phyloP scores from a whole-genome alignment of 2,113 vertebrate species.

The Neogobius melanostomus region DNA sequence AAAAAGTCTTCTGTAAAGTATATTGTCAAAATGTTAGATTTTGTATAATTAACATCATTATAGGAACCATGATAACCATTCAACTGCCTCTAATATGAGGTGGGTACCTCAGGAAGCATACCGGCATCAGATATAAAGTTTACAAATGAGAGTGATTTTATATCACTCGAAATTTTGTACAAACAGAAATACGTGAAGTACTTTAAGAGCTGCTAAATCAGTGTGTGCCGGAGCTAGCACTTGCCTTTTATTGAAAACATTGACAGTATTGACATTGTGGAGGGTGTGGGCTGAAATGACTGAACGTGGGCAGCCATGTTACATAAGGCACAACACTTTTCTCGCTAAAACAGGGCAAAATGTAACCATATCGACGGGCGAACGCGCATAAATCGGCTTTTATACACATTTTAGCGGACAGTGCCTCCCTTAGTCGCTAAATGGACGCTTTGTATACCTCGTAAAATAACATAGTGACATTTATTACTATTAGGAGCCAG shows the following conservation, averaged over 20 bases:
- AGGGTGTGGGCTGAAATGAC: conserved; percentile 66
- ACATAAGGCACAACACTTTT: conserved; percentile 61
- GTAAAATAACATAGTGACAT: not conserved
- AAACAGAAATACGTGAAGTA: not conserved
- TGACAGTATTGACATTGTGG: conserved; percentile 61
- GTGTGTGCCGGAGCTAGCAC: conserved; percentile 37
- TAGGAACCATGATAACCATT: too few relatives aligned
- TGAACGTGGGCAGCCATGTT: conserved; percentile 67
- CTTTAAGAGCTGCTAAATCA: conserved; percentile 14
- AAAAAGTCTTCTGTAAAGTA: too few relatives aligned
- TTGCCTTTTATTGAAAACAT: conserved; percentile 56
- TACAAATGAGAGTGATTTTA: not conserved
- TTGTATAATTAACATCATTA: too few relatives aligned
- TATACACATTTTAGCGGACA: conserved; percentile 9
- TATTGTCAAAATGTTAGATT: too few relatives aligned
- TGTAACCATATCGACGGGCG: conserved; percentile 15
- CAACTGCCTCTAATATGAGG: too few relatives aligned
- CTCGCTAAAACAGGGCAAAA: conserved; percentile 44
- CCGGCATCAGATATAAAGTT: too few relatives aligned
- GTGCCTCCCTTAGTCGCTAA: not conserved
- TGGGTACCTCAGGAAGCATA: too few relatives aligned
- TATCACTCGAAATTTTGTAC: not conserved
- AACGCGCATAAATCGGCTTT: conserved; percentile 21
- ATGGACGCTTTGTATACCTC: not conserved
- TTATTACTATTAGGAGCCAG: not conserved